Evolutionary conservation across 2,797 vertebrate genomes (phyloP).

Genomic region (Masticophis lateralis): DNA sequence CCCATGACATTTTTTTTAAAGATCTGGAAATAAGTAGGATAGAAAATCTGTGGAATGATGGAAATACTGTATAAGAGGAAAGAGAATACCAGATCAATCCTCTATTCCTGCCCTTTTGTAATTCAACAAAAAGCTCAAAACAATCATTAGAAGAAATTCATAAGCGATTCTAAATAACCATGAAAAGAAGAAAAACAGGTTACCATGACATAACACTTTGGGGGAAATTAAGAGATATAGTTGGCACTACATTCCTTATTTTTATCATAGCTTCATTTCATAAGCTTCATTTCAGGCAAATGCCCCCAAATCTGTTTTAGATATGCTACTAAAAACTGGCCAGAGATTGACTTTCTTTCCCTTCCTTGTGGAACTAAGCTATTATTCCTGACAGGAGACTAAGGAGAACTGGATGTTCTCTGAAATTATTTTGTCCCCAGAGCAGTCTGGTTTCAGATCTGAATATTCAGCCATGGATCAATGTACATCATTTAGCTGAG

Average conservation of each 20-base stretch:
- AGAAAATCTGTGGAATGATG: neutral
- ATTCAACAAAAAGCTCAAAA: neutral
- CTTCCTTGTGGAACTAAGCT: neutral
- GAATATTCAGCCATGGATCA: neutral
- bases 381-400: neutral
- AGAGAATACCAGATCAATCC: neutral
- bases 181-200: neutral
- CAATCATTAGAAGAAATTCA: neutral
- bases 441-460: neutral
- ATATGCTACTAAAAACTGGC: neutral
- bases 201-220: neutral
- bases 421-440: neutral
- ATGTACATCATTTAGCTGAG: neutral
- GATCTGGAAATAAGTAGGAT: neutral
- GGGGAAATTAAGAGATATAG: neutral
- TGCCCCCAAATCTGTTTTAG: neutral
- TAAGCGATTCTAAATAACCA: neutral
- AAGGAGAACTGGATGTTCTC: neutral
- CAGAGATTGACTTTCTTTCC: neutral
- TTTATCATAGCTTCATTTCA: neutral
- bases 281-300: neutral
- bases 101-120: neutral
- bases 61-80: neutral
- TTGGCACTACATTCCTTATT: neutral
- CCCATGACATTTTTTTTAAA: neutral